Base-by-base conservation (phyloP, 2,888 invertebrate species). In the Conistra vaccinii region DNA sequence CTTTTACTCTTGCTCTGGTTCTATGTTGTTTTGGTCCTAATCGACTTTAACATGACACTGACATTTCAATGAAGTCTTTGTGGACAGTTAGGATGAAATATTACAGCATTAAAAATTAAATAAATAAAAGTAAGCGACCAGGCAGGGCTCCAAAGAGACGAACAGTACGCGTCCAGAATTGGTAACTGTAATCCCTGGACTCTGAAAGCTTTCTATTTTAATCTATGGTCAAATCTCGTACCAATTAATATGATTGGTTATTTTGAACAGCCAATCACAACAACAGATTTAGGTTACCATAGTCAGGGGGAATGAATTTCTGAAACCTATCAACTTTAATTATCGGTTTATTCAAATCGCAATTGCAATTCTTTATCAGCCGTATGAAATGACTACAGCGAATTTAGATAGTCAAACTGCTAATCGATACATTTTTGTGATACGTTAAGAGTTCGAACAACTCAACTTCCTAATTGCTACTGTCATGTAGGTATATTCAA, bases 201-300 rank as follows among this genome's bases (percentile, higher is more conserved):
- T 17, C 23, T 32, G 9, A 48, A 57, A 77, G 48, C 39, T 45
- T 67, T 14, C 35, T n/a, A 39, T 29, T 63, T 39, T 20, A 74
- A 76, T 75, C 29, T 32, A 5, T 26, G 17, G 20, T 42, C 23
- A 42, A 58, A 75, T 77, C 9, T 32, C 2, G 23, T 26, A 26
- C 26, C 57, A 57, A 75, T 66, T 75, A 77, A 58, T 42, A 14
- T 77, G 57, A 75, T 58, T 77, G 39, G 23, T 39, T n/a, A 23
- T 32, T 66, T 35, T 39, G 17, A 45, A 45, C 14, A 55, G 17
- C 39, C 77, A 65, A 77, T 65, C 57, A 66, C 29, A 39, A 48
- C 14, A 76, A 14, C 20, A 48, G 39, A 62, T 74, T 62, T 35
- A 35, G 17, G 6, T 76, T 20, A 45, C 26, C n/a, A 29, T 29